Conservation (phyloP, 2,888 invertebrate species). For the Yponomeuta malinellus region DNA sequence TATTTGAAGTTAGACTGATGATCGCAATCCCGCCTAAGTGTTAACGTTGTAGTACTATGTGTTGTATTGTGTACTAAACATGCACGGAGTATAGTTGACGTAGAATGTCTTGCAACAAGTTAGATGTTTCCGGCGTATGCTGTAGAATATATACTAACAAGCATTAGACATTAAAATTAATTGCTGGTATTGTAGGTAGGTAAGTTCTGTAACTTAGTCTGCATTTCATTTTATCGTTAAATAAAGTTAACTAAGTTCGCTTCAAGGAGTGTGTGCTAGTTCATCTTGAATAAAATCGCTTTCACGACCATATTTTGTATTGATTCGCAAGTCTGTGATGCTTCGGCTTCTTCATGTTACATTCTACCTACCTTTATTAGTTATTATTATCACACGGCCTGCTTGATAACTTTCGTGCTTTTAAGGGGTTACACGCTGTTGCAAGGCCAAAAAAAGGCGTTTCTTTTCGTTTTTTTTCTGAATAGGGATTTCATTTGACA, state of each 20-base stretch:
- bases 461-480: too few species aligned
- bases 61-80: conserved; percentile 30
- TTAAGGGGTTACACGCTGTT: too few species aligned
- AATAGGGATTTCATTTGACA: too few species aligned
- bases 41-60: conserved; percentile 45
- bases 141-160: background rate
- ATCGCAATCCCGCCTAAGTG: conserved; percentile 69
- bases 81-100: background rate
- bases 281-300: background rate
- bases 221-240: background rate
- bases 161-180: too few species aligned
- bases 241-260: background rate
- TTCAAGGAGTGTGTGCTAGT: too few species aligned
- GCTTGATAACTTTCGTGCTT: too few species aligned
- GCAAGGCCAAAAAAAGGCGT: too few species aligned
- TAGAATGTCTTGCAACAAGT: background rate
- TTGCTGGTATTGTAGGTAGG: too few species aligned
- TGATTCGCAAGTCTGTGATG: background rate
- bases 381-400: too few species aligned
- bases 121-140: background rate
- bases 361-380: background rate
- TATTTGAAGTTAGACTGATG: conserved; percentile 45
- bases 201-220: too few species aligned
- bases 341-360: background rate
- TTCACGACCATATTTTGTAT: background rate